These are phyloP conservation scores for Thaleichthys pacificus DNA, from an alignment of 2,797 vertebrate genomes.

Conservation along the genomic window DNA sequence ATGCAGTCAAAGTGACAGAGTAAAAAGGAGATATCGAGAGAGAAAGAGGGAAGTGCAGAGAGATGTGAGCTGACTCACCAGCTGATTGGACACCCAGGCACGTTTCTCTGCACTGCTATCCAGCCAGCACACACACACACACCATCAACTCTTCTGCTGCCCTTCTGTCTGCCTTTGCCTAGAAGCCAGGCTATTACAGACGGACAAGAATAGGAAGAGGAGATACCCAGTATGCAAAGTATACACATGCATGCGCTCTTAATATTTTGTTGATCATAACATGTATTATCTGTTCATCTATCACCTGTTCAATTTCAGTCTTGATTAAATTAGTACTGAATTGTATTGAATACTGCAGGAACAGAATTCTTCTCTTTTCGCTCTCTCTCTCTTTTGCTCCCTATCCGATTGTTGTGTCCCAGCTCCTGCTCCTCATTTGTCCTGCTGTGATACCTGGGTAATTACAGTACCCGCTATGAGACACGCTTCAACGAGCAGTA, in stretches of 20 bases:
- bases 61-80: not conserved
- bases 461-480: slow-evolving; percentile 66
- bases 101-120: slow-evolving; percentile 36
- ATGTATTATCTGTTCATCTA: not conserved
- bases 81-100: slow-evolving; percentile 52
- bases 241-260: not conserved
- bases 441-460: slow-evolving; percentile 73
- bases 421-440: slow-evolving; percentile 42
- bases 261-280: not conserved
- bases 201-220: not conserved
- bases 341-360: not conserved
- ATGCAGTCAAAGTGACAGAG: not conserved
- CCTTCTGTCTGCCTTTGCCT: not conserved
- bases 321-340: not conserved
- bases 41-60: not conserved
- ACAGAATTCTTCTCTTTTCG: not conserved
- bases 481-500: slow-evolving; percentile 74
- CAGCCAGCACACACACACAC: slow-evolving; percentile 14
- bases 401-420: slow-evolving; percentile 3
- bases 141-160: not conserved
- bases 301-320: not conserved
- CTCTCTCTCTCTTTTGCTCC: slow-evolving; percentile 5
- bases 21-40: not conserved
- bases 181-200: not conserved
- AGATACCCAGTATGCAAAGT: not conserved